A percentile compares a stretch with the other conserved stretches of the same genome.
phyloP scores from a whole-genome alignment of 2,113 vertebrate genomes.

The Suncus etruscus region DNA sequence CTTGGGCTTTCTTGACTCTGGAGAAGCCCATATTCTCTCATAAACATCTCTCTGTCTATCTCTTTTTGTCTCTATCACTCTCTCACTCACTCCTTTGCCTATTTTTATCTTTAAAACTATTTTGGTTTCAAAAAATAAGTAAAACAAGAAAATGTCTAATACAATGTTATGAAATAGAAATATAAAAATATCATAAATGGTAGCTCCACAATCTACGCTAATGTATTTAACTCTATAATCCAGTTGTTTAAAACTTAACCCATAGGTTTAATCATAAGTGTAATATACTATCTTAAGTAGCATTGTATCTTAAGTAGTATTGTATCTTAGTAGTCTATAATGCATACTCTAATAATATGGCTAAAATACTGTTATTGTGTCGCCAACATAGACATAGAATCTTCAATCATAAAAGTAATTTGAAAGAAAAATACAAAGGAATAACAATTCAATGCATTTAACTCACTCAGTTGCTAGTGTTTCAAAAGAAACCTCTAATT shows the following conservation, averaged over 20 bases:
- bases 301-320: too few species aligned
- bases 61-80: too few species aligned
- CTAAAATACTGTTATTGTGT: not conserved
- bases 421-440: not conserved
- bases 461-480: not conserved
- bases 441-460: conserved; percentile 37
- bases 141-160: not conserved
- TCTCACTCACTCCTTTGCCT: not conserved
- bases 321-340: not conserved
- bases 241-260: conserved; percentile 7
- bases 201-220: not conserved
- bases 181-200: not conserved
- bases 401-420: not conserved
- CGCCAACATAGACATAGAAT: conserved; percentile 36
- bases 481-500: conserved; percentile 3
- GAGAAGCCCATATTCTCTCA: too few species aligned
- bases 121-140: not conserved
- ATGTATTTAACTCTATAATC: not conserved
- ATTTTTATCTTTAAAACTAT: too few species aligned
- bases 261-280: not conserved
- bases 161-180: not conserved
- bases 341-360: not conserved
- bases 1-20: too few species aligned
- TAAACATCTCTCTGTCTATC: too few species aligned
- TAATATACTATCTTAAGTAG: too few species aligned